phyloP scores from a whole-genome alignment of 1,140 invertebrate genomes.

The Mizuhopecten yessoensis region DNA sequence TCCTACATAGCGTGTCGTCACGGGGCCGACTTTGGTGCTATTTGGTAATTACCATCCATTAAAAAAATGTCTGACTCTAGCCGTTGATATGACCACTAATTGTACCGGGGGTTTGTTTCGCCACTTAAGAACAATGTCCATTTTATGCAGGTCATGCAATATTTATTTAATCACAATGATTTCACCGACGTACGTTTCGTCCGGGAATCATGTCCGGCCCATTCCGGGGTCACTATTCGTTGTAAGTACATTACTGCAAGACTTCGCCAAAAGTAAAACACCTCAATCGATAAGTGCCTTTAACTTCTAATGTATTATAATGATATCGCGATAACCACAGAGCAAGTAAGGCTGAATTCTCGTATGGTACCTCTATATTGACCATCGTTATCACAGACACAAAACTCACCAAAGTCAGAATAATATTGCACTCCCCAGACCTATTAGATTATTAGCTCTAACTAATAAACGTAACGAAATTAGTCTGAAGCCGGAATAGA shows the following conservation, averaged over 20 bases:
- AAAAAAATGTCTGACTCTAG: neutral
- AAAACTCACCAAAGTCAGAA: neutral
- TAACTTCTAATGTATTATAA: slow-evolving; percentile 16
- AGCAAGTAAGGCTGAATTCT: neutral
- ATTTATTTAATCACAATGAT: neutral
- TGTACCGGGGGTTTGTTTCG: slow-evolving; percentile 24
- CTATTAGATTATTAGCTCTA: neutral
- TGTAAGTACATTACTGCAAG: neutral
- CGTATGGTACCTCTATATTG: neutral
- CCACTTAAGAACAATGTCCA: neutral
- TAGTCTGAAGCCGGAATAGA: neutral
- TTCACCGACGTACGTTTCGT: neutral
- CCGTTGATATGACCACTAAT: slow-evolving; percentile 14
- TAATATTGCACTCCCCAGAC: slow-evolving; percentile 9
- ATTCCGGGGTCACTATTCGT: neutral
- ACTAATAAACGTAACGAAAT: slow-evolving; percentile 39
- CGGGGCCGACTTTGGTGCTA: neutral
- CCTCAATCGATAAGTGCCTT: neutral
- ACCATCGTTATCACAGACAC: neutral
- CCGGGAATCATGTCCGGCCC: neutral
- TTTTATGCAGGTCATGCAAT: neutral
- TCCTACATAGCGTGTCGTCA: neutral
- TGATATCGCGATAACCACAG: neutral
- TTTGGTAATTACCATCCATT: slow-evolving; percentile 35
- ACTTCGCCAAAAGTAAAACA: neutral